Evolutionary conservation across 2,888 invertebrate genomes (phyloP).

Genomic region (Lutraria lutraria): DNA sequence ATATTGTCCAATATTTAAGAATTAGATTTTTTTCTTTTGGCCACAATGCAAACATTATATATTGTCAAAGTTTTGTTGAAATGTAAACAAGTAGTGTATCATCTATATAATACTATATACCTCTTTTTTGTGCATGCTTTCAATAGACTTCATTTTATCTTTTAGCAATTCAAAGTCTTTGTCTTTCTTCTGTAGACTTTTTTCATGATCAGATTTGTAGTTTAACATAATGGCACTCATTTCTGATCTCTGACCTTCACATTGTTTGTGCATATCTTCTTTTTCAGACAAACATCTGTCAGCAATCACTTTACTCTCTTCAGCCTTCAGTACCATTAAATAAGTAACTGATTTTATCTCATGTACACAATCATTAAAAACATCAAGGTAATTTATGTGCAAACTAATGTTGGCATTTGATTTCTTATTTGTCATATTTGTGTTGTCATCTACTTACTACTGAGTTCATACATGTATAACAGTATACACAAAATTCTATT

Average conservation of each 20-base stretch:
- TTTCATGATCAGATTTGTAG: conserved; percentile 81
- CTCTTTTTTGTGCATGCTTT: conserved; percentile 56
- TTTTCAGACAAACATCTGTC: conserved; percentile 73
- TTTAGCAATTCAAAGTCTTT: conserved; percentile 76
- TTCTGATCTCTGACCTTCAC: conserved; percentile 79
- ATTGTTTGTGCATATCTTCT: conserved; percentile 70
- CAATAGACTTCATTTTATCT: conserved; percentile 60
- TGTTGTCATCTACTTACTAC: no score
- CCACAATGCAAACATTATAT: no score
- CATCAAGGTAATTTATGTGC: no score
- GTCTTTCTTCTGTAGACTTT: conserved; percentile 77
- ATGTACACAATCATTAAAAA: no score
- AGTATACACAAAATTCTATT: no score
- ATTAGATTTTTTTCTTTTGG: no score
- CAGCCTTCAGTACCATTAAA: conserved; percentile 55
- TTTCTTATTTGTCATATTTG: no score
- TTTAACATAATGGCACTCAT: conserved; percentile 82
- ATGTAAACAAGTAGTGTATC: not conserved
- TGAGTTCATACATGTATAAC: no score
- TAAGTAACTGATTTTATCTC: not conserved
- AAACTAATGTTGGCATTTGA: no score
- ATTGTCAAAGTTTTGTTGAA: no score
- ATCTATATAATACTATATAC: conserved; percentile 9
- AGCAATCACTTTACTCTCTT: conserved; percentile 68
- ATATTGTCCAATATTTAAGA: no score